A percentile compares a stretch with the other conserved stretches of the same genome.
Evolutionary conservation across 2,113 vertebrate species (phyloP).

Genomic region (Raja brachyura): DNA sequence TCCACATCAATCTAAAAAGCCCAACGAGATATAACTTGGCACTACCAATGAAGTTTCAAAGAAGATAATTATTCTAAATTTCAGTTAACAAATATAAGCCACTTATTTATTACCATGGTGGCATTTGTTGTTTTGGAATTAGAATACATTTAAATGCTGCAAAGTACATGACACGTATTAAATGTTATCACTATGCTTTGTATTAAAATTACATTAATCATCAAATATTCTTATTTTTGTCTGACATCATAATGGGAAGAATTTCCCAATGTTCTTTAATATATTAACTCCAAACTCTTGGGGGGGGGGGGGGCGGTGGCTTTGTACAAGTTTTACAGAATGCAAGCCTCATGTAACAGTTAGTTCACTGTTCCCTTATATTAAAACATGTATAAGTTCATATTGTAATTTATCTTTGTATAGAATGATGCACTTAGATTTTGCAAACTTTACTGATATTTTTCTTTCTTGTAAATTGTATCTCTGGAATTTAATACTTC

Average conservation of each 20-base stretch:
- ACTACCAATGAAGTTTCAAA: neutral
- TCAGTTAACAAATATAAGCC: neutral
- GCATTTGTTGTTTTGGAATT: neutral
- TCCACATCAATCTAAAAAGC: neutral
- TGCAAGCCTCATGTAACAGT: neutral
- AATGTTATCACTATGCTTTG: neutral
- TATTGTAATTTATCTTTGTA: conserved; percentile 22
- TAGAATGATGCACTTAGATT: conserved; percentile 29
- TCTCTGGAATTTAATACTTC: neutral
- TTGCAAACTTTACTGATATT: conserved; percentile 25
- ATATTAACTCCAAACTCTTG: neutral
- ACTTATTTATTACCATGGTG: neutral
- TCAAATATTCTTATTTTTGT: conserved; percentile 13
- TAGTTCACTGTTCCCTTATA: neutral
- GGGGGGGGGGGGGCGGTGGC: too few species aligned
- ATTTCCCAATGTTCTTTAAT: neutral
- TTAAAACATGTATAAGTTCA: neutral
- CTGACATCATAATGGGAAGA: conserved; percentile 13
- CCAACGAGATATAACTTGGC: neutral
- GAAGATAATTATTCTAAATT: conserved; percentile 9
- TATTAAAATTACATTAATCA: conserved; percentile 19
- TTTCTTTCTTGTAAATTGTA: conserved; percentile 30
- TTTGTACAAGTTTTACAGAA: neutral
- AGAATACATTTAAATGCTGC: neutral
- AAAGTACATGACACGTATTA: neutral